phyloP scores from a whole-genome alignment of 2,113 vertebrate genomes.

The Chaetops frenatus region DNA sequence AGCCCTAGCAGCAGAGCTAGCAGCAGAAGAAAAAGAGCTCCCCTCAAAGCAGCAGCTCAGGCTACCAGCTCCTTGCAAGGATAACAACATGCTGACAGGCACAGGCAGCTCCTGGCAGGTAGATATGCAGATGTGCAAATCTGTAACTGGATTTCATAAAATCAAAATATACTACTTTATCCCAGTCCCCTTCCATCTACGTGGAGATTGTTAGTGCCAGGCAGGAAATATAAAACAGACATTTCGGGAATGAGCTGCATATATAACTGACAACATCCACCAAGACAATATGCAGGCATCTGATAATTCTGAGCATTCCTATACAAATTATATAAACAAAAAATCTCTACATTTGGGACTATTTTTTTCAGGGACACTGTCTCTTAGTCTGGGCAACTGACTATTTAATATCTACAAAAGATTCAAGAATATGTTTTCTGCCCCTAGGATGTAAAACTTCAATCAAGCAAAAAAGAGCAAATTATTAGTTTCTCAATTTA shows the following conservation, averaged over 20 bases:
- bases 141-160: background rate
- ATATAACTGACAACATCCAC: background rate
- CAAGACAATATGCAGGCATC: background rate
- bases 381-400: background rate
- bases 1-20: background rate
- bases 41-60: background rate
- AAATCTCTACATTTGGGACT: background rate
- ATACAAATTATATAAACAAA: background rate
- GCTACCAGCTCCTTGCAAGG: background rate
- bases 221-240: background rate
- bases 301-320: background rate
- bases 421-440: background rate
- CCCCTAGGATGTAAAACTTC: background rate
- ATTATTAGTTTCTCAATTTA: background rate
- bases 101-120: background rate
- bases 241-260: background rate
- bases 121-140: background rate
- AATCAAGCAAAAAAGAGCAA: background rate
- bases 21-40: background rate
- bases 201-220: background rate
- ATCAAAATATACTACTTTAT: background rate
- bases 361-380: background rate
- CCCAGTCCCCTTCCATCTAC: background rate
- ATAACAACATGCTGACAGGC: background rate
- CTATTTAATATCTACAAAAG: background rate